Evolutionary conservation across 2,888 invertebrate species (phyloP).

Genomic region (Agrochola litura): DNA sequence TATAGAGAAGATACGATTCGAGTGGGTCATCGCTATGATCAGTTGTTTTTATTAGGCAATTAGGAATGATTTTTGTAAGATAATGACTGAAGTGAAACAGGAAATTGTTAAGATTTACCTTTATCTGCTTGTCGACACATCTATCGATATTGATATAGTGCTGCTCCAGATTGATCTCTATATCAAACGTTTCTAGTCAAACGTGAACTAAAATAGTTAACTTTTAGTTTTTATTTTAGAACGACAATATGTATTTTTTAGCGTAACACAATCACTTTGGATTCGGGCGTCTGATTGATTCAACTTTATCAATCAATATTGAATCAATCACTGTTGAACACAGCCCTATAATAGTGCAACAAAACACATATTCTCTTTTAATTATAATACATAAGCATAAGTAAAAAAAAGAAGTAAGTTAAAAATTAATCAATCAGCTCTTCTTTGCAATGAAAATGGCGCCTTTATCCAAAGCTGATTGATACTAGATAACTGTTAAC

Average conservation of each 20-base stretch:
- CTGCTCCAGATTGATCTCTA: conserved; percentile 81
- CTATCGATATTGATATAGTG: conserved; percentile 57
- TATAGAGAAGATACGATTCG: conserved; percentile 20
- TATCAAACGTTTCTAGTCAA: conserved; percentile 88
- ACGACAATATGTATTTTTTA: conserved; percentile 74
- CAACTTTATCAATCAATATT: conserved; percentile 41
- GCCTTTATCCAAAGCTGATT: conserved; percentile 60
- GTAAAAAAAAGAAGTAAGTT: conserved; percentile 19
- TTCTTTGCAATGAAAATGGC: conserved; percentile 29
- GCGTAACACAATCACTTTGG: conserved; percentile 68
- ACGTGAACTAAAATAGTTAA: conserved; percentile 79
- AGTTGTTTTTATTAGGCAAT: conserved; percentile 48
- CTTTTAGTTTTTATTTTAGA: conserved; percentile 75
- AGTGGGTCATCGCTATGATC: conserved; percentile 16
- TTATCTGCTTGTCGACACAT: conserved; percentile 31
- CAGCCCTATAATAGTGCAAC: conserved; percentile 52
- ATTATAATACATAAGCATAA: conserved; percentile 7
- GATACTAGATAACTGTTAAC: conserved; percentile 58
- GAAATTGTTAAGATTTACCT: conserved; percentile 40
- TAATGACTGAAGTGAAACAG: conserved; percentile 53
- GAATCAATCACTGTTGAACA: conserved; percentile 45
- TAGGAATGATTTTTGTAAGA: conserved; percentile 50
- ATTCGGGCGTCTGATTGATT: conserved; percentile 62
- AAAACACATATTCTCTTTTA: conserved; percentile 29
- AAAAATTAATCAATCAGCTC: conserved; percentile 31